A percentile compares a stretch with the other conserved stretches of the same genome.
Evolutionary conservation across 2,797 vertebrate species (phyloP).

Genomic region (Liasis olivaceus): DNA sequence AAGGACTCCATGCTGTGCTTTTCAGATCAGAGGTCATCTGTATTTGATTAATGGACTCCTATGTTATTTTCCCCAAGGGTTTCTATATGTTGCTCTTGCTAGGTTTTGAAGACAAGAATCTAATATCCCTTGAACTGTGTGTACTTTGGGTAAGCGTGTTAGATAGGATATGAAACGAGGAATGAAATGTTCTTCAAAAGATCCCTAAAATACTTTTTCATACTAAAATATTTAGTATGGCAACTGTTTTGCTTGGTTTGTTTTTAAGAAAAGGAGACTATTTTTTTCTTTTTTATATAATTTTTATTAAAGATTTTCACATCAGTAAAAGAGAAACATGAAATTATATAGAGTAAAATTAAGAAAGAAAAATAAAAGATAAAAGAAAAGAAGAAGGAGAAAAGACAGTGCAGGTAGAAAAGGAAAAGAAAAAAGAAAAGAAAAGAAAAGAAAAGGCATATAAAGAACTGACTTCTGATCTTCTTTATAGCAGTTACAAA

Average conservation of each 20-base stretch:
- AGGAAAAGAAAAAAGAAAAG: fast-evolving
- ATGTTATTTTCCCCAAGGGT: not conserved
- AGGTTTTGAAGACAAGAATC: not conserved
- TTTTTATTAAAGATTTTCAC: not conserved
- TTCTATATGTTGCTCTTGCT: no score
- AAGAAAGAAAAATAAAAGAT: not conserved
- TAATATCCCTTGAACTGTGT: not conserved
- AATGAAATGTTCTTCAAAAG: not conserved
- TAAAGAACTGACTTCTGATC: not conserved
- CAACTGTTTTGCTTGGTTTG: not conserved
- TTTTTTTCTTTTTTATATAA: not conserved
- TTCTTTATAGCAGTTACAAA: no score
- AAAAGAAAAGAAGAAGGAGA: not conserved
- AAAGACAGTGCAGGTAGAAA: not conserved
- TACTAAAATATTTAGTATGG: not conserved
- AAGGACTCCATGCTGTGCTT: not conserved
- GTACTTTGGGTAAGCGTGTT: not conserved
- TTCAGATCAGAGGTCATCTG: not conserved
- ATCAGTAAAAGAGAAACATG: not conserved
- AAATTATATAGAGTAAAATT: not conserved
- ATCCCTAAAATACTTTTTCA: not conserved
- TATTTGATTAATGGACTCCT: not conserved
- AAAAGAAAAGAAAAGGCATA: not conserved
- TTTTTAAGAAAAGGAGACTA: not conserved
- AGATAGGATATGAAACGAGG: not conserved